Conservation (phyloP, 1,140 invertebrate species). For the Drosophila ohnishii region DNA sequence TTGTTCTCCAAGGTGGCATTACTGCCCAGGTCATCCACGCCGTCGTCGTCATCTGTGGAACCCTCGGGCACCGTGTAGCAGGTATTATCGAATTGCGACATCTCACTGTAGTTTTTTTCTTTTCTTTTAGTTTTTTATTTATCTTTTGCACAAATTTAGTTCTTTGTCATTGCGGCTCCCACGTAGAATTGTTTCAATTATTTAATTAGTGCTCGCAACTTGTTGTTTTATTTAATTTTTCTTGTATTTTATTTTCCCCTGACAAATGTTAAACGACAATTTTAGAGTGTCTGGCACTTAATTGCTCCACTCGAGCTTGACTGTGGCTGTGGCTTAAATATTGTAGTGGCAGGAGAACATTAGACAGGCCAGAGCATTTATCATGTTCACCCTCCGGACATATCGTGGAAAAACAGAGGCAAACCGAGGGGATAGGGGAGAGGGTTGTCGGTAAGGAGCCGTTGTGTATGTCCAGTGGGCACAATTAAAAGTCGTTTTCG, state of each 20-base stretch:
- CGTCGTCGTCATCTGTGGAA: constrained; percentile 56
- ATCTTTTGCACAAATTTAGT: constrained; percentile 38
- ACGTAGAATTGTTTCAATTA: constrained; percentile 48
- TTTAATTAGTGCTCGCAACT: constrained; percentile 58
- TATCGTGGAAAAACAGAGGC: constrained; percentile 8
- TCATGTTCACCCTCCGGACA: constrained; percentile 54
- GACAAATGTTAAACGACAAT: constrained; percentile 66
- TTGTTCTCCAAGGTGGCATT: constrained; percentile 65
- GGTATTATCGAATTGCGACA: constrained; percentile 77
- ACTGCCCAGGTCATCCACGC: constrained; percentile 38
- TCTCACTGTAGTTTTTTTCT: constrained; percentile 22
- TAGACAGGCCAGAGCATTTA: constrained; percentile 57
- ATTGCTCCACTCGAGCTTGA: constrained; percentile 41
- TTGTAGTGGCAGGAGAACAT: constrained; percentile 30
- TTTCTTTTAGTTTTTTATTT: neutral
- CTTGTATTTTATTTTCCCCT: constrained; percentile 17
- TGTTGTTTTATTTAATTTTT: constrained; percentile 27
- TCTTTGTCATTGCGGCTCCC: constrained; percentile 43
- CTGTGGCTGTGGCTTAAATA: constrained; percentile 13
- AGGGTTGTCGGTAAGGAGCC: constrained; percentile 2
- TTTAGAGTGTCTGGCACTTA: constrained; percentile 50
- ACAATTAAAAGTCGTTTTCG: constrained; percentile 76
- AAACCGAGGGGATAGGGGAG: neutral
- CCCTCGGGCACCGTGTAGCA: constrained; percentile 80
- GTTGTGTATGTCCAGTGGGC: constrained; percentile 57